Evolutionary conservation across 2,888 invertebrate species (phyloP), one percentile per base, ranked within the genome.

Genomic region (Leucophenga maculata): DNA sequence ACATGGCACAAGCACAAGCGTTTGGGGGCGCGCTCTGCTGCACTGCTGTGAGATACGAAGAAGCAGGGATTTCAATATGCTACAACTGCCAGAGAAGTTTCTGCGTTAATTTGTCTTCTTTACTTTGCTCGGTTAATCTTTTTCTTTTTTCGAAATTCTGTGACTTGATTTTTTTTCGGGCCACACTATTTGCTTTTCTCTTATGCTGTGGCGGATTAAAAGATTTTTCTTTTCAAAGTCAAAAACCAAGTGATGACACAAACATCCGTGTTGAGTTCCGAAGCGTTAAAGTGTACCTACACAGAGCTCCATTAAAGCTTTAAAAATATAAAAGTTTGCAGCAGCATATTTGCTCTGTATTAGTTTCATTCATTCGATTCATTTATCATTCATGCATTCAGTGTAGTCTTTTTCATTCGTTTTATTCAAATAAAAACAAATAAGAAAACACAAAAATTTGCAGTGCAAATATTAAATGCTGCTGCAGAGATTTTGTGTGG

Each of bases 101-200:
- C 62, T 62, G 46, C 46, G 46, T 62, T 62, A 62, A 62, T 62
- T 62, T 62, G 62, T 62, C 62, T 62, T 46, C 62, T 62, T 44
- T 22, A 46, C 62, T 62, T 46, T 62, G 26, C 22, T 46, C 20
- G 9, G 16, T 46, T 62, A 46, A 14, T 62, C 22, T 46, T 62
- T 62, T 22, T 46, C 16, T 1, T 16, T 8, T 32, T 26, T 26
- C 9, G 6, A 1, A 39, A 46, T 57, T 26, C n/a, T 57, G 31
- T 46, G 22, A 20, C 20, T 62, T 62, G 20, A 39, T 60, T 60
- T 39, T 32, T n/a, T 14, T 48, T 18, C 8, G 4, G 6, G 9
- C 11, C 22, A 20, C 55, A 13, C 26, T 26, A 16, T 55, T 55
- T 55, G 26, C 14, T n/a, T 26, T 9, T 3, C 13, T 22, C 11